phyloP scores from a whole-genome alignment of 2,888 invertebrate species.

The Eilema caniola region DNA sequence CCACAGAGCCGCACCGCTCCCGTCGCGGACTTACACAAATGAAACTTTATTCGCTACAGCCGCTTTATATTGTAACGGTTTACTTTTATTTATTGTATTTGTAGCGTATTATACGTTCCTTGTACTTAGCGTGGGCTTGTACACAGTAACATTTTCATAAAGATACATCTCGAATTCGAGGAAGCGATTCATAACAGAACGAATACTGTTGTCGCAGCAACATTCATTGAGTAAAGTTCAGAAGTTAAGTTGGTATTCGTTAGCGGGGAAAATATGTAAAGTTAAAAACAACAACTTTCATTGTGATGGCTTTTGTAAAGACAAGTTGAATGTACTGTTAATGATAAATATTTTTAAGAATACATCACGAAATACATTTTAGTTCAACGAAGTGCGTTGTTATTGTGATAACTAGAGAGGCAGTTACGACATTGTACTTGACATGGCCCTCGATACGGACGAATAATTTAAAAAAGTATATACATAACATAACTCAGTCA shows the following conservation, averaged over 20 bases:
- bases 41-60: slow-evolving; percentile 47
- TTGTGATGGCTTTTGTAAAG: slow-evolving; percentile 41
- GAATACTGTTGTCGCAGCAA: slow-evolving; percentile 16
- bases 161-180: slow-evolving; percentile 41
- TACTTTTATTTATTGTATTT: slow-evolving; percentile 43
- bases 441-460: background rate
- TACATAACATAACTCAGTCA: slow-evolving; percentile 56
- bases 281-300: slow-evolving; percentile 30
- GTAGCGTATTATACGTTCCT: slow-evolving; percentile 45
- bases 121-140: slow-evolving; percentile 47
- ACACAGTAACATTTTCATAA: slow-evolving; percentile 47
- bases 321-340: slow-evolving; percentile 66
- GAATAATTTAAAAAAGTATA: background rate
- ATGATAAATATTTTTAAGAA: slow-evolving; percentile 58
- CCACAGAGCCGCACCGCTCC: slow-evolving; percentile 46
- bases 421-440: background rate
- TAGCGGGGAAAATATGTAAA: slow-evolving; percentile 13
- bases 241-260: slow-evolving; percentile 16
- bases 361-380: slow-evolving; percentile 51
- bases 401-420: slow-evolving; percentile 4
- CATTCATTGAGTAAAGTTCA: slow-evolving; percentile 33
- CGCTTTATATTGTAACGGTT: slow-evolving; percentile 52
- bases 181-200: slow-evolving; percentile 42
- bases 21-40: slow-evolving; percentile 48
- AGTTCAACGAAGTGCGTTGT: slow-evolving; percentile 53